phyloP scores from a whole-genome alignment of 1,140 invertebrate species.

The Contarinia nasturtii region DNA sequence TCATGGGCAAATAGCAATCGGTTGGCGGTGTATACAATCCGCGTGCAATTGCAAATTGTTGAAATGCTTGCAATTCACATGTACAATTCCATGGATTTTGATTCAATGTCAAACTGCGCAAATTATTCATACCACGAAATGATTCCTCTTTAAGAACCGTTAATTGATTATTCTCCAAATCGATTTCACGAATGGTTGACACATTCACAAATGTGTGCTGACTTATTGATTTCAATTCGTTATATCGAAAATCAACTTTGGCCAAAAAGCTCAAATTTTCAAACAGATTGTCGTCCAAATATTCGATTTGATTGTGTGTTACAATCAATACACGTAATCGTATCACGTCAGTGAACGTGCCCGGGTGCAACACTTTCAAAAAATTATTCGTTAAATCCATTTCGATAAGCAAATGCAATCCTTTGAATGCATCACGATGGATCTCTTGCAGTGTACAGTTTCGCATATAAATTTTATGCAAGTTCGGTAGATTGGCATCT shows the following conservation, averaged over 20 bases:
- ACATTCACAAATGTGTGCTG: slow-evolving; percentile 50
- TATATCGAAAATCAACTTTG: slow-evolving; percentile 55
- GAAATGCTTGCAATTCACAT: slow-evolving; percentile 58
- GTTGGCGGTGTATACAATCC: slow-evolving; percentile 54
- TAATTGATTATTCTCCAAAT: slow-evolving; percentile 52
- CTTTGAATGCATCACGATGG: slow-evolving; percentile 49
- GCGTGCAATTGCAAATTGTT: slow-evolving; percentile 49
- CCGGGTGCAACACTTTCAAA: slow-evolving; percentile 42
- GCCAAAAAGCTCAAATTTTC: slow-evolving; percentile 51
- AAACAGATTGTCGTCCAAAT: slow-evolving; percentile 54
- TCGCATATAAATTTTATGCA: slow-evolving; percentile 57
- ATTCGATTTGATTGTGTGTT: slow-evolving; percentile 49
- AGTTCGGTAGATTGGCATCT: slow-evolving; percentile 46
- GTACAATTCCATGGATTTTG: slow-evolving; percentile 80
- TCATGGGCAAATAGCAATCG: slow-evolving; percentile 43
- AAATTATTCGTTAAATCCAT: slow-evolving; percentile 64
- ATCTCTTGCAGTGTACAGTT: slow-evolving; percentile 51
- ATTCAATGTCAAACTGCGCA: slow-evolving; percentile 54
- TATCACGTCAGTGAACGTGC: slow-evolving; percentile 46
- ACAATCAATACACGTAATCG: slow-evolving; percentile 48
- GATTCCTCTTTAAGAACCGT: slow-evolving; percentile 35
- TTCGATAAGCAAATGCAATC: slow-evolving; percentile 61
- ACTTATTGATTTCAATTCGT: slow-evolving; percentile 45
- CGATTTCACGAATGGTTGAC: slow-evolving; percentile 40
- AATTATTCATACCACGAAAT: slow-evolving; percentile 34